These are phyloP conservation scores for Portunus trituberculatus DNA, from an alignment of 1,140 invertebrate species.

Conservation along the genomic window DNA sequence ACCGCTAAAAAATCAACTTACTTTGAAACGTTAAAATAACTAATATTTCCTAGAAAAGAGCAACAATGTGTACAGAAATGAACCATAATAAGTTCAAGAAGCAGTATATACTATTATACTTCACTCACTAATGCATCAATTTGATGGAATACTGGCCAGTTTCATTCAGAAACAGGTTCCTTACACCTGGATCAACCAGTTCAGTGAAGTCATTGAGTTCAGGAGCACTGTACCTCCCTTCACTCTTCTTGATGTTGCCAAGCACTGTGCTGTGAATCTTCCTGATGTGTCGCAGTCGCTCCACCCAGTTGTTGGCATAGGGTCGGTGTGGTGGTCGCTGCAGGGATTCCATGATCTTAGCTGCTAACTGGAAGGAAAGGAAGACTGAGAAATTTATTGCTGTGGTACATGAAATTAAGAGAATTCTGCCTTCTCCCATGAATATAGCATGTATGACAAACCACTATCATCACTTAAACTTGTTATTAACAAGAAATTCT, in stretches of 20 bases:
- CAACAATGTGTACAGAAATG: too few species aligned
- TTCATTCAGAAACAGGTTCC: not conserved
- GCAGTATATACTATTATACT: too few species aligned
- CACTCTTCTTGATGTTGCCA: not conserved
- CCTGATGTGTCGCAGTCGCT: slow-evolving; percentile 26
- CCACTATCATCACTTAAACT: too few species aligned
- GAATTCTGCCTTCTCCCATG: too few species aligned
- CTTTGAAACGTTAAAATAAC: too few species aligned
- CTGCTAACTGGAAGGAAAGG: not conserved
- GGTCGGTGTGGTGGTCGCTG: not conserved
- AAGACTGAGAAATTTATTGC: not conserved
- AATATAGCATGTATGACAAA: too few species aligned
- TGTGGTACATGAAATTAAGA: too few species aligned
- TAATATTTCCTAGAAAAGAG: too few species aligned
- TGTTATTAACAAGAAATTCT: too few species aligned
- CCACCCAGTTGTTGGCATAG: slow-evolving; percentile 30
- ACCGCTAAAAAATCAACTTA: too few species aligned
- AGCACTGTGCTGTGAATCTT: not conserved
- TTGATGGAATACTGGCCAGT: not conserved
- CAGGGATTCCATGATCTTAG: not conserved
- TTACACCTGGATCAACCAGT: not conserved
- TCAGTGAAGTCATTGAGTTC: slow-evolving; percentile 6
- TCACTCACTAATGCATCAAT: not conserved
- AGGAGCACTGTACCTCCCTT: not conserved
- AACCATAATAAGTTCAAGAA: too few species aligned